Conservation (phyloP, 2,888 invertebrate genomes). For the Tipula vernalis region DNA sequence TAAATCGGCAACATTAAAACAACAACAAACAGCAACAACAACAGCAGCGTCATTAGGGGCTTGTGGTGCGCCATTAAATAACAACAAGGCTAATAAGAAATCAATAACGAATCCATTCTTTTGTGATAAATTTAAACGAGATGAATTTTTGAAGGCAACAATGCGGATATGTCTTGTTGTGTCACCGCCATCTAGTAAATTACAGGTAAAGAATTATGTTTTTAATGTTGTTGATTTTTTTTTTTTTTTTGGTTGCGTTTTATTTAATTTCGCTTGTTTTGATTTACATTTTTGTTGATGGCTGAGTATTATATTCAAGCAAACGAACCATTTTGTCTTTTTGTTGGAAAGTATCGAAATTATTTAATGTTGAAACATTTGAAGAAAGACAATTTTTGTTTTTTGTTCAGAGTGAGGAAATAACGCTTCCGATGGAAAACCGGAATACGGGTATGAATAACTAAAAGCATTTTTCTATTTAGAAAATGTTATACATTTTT, state of each 20-base stretch:
- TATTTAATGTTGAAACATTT: not conserved
- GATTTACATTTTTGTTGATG: not conserved
- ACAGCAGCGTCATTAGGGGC: not conserved
- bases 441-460: not conserved
- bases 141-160: slow-evolving; percentile 57
- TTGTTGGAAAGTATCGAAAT: not conserved
- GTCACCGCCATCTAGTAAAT: slow-evolving; percentile 45
- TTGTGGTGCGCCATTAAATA: slow-evolving; percentile 17
- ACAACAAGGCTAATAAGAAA: slow-evolving; percentile 14
- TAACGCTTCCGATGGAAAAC: not conserved
- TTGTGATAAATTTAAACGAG: slow-evolving; percentile 38
- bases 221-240: slow-evolving; percentile 13
- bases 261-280: not conserved
- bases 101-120: slow-evolving; percentile 27
- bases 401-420: not conserved
- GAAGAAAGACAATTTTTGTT: not conserved
- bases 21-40: not conserved
- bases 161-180: slow-evolving; percentile 64
- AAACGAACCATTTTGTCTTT: not conserved
- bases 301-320: not conserved
- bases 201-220: slow-evolving; percentile 27
- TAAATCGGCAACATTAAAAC: not conserved
- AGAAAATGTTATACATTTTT: not conserved
- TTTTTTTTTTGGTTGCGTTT: not conserved
- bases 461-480: not conserved